These are phyloP conservation scores for Miichthys miiuy DNA, from an alignment of 2,797 vertebrate species.

Conservation along the genomic window DNA sequence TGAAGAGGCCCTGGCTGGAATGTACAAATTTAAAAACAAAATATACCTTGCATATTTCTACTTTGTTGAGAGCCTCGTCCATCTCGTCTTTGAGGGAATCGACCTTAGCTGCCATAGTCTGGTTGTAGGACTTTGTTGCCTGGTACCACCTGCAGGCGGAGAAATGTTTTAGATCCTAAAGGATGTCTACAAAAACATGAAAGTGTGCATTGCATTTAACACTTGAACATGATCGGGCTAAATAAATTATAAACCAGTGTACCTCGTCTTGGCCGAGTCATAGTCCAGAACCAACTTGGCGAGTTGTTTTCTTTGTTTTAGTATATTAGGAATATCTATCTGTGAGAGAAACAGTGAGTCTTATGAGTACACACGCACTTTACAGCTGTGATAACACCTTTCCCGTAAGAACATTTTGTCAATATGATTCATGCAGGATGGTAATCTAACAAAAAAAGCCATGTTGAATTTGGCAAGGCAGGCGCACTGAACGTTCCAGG, in stretches of 20 bases:
- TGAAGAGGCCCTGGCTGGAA: conserved; percentile 42
- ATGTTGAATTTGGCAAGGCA: conserved; percentile 11
- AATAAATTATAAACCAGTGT: conserved; percentile 21
- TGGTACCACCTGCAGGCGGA: conserved; percentile 89
- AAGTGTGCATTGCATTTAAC: not conserved
- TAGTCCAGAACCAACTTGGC: conserved; percentile 95
- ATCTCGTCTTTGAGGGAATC: conserved; percentile 97
- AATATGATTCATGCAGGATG: not conserved
- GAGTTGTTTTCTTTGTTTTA: conserved; percentile 96
- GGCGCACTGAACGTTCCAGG: not conserved
- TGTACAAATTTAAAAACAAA: not conserved
- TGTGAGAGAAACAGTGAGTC: conserved; percentile 65
- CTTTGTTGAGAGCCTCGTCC: conserved; percentile 98
- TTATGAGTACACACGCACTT: not conserved
- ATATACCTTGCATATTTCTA: conserved; percentile 96
- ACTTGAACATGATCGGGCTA: not conserved
- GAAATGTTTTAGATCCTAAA: not conserved
- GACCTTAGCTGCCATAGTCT: conserved; percentile 92
- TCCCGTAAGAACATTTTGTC: conserved; percentile 30
- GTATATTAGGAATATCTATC: conserved; percentile 96
- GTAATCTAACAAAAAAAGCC: conserved; percentile 1
- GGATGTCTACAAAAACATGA: not conserved
- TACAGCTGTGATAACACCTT: not conserved
- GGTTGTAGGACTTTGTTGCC: conserved; percentile 92
- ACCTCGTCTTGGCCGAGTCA: conserved; percentile 95